Base-by-base conservation (phyloP, 2,888 invertebrate genomes). In the Pseudococcus viburni region DNA sequence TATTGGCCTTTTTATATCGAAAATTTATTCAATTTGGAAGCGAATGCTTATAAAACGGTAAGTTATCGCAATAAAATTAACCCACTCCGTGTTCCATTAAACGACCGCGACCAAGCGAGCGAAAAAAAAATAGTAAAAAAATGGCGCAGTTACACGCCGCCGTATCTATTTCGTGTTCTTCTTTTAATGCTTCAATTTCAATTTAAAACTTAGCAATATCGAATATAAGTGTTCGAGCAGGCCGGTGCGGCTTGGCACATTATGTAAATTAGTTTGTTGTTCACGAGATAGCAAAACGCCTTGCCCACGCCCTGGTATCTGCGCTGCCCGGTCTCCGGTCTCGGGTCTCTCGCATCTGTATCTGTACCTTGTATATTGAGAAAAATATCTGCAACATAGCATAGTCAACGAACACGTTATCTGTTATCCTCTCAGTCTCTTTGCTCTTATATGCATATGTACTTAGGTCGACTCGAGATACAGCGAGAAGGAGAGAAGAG, bases 231-330 rank as follows among this genome's bases (percentile, higher is more conserved):
- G 87, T 87, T 77, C 55, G 55, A 80, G 48, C 8, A 42, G 42
- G 42, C 42, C 42, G 42, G 42, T 42, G 42, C 42, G 42, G 42
- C 42, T 8, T 42, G 42, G 42, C 87, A 87, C 87, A 87, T 87
- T 87, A 87, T 87, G 87, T 87, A 87, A 87, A 87, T 87, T 87
- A 87, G 87, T 26, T 87, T 87, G 87, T 80, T 87, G 80, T 87
- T 80, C 73, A 48, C 46, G 48, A 87, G 87, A 87, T 80, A 87
- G 87, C 80, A 80, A 87, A 87, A 87, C 73, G 77, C 48, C 87
- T 51, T 55, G 87, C 87, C 87, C 80, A 87, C 87, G 87, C 87
- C 51, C 48, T 77, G 26, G n/a, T 77, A 48, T 26, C 86, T 48
- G 15, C 19, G 0, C n/a, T 6, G 12, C n/a, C 15, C 15, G 12